Evolutionary conservation across 2,113 vertebrate species (phyloP).

Genomic region (Hystrix cristata): DNA sequence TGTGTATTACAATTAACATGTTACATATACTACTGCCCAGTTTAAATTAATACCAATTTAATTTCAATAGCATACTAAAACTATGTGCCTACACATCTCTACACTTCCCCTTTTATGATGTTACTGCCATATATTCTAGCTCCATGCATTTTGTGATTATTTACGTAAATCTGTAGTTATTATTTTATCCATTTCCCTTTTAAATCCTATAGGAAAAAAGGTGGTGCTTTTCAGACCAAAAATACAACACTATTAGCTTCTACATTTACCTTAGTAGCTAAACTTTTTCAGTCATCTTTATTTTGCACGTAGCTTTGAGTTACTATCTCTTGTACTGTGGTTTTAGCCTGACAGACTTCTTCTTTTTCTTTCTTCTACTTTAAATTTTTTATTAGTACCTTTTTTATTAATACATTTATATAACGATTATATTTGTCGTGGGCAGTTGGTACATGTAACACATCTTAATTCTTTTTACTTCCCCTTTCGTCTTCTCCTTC

Average conservation of each 20-base stretch:
- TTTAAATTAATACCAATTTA: not conserved
- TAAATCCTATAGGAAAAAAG: not conserved
- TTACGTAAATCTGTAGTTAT: not conserved
- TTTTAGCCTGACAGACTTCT: not conserved
- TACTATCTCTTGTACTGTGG: not conserved
- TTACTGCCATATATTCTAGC: not conserved
- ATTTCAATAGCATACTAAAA: not conserved
- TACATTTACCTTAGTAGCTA: not conserved
- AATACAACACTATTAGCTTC: not conserved
- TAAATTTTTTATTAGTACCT: not conserved
- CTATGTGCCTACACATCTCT: not conserved
- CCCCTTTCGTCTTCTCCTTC: not conserved
- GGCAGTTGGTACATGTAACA: not conserved
- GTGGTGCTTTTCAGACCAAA: not conserved
- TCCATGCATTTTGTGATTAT: not conserved
- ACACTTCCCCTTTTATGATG: not conserved
- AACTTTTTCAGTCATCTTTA: not conserved
- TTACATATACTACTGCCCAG: not conserved
- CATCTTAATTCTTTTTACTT: not conserved
- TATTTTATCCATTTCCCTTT: not conserved
- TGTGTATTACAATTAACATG: not conserved
- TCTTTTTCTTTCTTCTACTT: not conserved
- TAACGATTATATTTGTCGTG: not conserved
- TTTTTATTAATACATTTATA: too few relatives aligned
- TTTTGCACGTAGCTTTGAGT: not conserved